Conservation (phyloP, 37 sponge, comb jelly and placozoan genomes). For the Spongilla lacustris region DNA sequence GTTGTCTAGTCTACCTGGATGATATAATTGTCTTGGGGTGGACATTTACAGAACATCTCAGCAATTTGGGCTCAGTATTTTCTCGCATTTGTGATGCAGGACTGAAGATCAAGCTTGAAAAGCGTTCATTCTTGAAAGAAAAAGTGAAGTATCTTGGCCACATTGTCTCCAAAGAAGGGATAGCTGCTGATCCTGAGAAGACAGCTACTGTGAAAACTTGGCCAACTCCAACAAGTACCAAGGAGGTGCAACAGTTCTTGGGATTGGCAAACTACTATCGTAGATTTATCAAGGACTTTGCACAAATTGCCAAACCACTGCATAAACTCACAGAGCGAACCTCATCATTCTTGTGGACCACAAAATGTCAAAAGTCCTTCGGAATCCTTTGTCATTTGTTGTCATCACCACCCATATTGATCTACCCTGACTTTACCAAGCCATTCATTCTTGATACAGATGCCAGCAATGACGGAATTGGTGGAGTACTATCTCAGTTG, state of each 20-base stretch:
- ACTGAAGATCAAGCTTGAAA: conserved; percentile 13
- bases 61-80: conserved; percentile 15
- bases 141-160: conserved; percentile 28
- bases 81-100: conserved; percentile 13
- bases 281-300: no score
- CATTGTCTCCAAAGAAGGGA: conserved; percentile 26
- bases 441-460: conserved; percentile 52
- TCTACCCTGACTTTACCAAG: conserved; percentile 14
- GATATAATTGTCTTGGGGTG: conserved; percentile 10
- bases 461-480: conserved; percentile 40
- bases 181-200: conserved; percentile 20
- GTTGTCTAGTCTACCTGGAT: conserved; percentile 51
- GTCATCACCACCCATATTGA: conserved; percentile 4
- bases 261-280: no score
- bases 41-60: conserved; percentile 16
- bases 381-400: background rate
- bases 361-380: conserved; percentile 22
- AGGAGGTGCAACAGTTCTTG: no score
- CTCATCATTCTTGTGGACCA: conserved; percentile 23
- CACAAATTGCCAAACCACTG: no score
- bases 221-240: conserved; percentile 24
- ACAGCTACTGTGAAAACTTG: conserved; percentile 15
- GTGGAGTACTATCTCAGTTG: conserved; percentile 39
- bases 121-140: background rate
- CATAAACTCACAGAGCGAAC: conserved; percentile 24